phyloP scores from a whole-genome alignment of 2,113 vertebrate genomes.

The Baryphthengus martii region DNA sequence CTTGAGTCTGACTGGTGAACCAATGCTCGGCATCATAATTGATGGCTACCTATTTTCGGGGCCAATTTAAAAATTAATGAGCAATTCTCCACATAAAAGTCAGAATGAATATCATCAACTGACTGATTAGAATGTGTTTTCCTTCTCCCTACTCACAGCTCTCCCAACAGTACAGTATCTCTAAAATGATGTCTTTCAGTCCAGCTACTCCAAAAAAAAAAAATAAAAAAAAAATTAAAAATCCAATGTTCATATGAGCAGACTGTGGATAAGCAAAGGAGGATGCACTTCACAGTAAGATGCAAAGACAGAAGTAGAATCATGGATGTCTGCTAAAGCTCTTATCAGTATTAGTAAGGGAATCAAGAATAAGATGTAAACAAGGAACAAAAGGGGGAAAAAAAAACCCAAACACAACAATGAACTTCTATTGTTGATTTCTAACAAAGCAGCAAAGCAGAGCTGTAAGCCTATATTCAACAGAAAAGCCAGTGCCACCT shows the following conservation, averaged over 20 bases:
- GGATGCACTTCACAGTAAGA: neutral
- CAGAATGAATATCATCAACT: neutral
- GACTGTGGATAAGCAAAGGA: neutral
- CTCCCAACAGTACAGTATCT: neutral
- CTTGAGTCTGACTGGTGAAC: neutral
- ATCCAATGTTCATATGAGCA: neutral
- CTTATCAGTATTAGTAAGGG: neutral
- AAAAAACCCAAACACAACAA: neutral
- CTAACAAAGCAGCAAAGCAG: neutral
- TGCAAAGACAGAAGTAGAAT: neutral
- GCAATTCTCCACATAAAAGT: neutral
- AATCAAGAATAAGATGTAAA: neutral
- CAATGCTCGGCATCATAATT: neutral
- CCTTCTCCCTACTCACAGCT: neutral
- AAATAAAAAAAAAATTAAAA: neutral
- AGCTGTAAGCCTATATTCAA: neutral
- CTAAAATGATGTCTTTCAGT: neutral
- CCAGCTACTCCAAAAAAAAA: neutral
- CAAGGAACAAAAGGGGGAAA: neutral
- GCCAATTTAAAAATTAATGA: constrained; percentile 1
- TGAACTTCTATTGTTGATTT: neutral
- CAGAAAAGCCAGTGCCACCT: neutral
- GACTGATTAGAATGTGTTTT: neutral
- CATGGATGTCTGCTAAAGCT: neutral
- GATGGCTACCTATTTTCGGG: neutral